Conservation (phyloP, 1,140 invertebrate species). For the Lepidotrigona ventralis region DNA sequence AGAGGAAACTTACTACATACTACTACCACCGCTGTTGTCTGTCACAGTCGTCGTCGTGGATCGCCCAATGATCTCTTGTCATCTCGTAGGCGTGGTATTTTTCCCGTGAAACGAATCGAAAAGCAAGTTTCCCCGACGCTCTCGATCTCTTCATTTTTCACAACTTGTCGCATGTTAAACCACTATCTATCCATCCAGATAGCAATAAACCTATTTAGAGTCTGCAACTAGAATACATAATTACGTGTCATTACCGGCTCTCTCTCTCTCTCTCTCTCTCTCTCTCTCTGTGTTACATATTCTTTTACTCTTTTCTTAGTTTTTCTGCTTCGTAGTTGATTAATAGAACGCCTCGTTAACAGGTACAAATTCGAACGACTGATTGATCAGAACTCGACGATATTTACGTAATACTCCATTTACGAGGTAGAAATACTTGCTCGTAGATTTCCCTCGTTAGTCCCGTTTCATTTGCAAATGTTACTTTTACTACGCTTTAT, state of each 20-base stretch:
- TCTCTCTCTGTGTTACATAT: not conserved
- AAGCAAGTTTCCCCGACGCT: constrained; percentile 25
- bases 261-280: not conserved
- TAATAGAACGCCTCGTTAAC: not conserved
- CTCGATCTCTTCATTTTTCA: not conserved
- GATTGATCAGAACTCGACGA: not conserved
- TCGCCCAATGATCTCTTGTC: constrained; percentile 42
- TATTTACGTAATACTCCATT: not conserved
- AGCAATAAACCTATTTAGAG: not conserved
- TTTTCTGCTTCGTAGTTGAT: not conserved
- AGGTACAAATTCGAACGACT: constrained; percentile 4
- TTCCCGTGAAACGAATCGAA: constrained; percentile 1
- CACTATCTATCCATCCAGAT: not conserved
- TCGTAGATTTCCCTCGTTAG: not conserved
- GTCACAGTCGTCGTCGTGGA: not conserved
- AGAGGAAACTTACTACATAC: constrained; percentile 33
- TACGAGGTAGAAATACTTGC: not conserved
- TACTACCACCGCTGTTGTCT: not conserved
- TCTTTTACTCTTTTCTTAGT: not conserved
- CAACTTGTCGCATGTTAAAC: not conserved
- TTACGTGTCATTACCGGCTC: not conserved
- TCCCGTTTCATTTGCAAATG: not conserved
- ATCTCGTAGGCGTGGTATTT: constrained; percentile 17
- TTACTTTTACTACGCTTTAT: not conserved
- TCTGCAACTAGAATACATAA: not conserved